Base-by-base conservation (phyloP, 2,888 invertebrate species). In the Apodemia zela region DNA sequence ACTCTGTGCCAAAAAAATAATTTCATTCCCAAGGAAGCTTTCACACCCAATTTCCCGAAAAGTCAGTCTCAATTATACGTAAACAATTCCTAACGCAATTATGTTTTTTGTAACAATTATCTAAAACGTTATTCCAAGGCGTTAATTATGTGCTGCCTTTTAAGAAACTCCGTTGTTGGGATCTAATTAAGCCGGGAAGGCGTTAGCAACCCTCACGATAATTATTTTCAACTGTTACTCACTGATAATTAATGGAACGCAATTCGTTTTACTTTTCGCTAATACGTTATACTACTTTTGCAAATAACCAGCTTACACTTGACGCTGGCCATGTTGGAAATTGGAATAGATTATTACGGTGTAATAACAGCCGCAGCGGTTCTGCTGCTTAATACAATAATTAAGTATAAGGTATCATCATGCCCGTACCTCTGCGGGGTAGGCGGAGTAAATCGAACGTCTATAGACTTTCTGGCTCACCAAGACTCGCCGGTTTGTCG, bases 101-200 rank as follows among this genome's bases (percentile, higher is more conserved):
- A 54, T 54, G 21, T 54, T 54, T 54, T 54, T 54, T 54, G 51
- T 54, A 21, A 54, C 51, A 54, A 54, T 54, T 54, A 54, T 54
- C 51, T 54, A 54, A 54, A 54, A 54, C 51, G 51, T 54, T 54
- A 54, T 18, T 54, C 51, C 51, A 54, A 54, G 51, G 51, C 51
- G 51, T 54, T 54, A 54, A 54, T 54, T 54, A 25, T 54, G 51
- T 54, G 51, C 51, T 54, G 51, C 51, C 51, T 54, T 54, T 54
- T 54, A 54, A 54, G 51, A 54, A 18, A 54, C 51, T 54, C 51
- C 51, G 51, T 54, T 54, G 51, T 54, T 54, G 51, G 51, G 51
- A 54, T 54, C 51, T 54, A 54, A 54, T 51, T 51, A 51, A 51
- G 51, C 18, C 51, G 51, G 11, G 51, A 11, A 17, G 49, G 49